phyloP scores from a whole-genome alignment of 2,113 vertebrate genomes.

The Eulacestoma nigropectus region DNA sequence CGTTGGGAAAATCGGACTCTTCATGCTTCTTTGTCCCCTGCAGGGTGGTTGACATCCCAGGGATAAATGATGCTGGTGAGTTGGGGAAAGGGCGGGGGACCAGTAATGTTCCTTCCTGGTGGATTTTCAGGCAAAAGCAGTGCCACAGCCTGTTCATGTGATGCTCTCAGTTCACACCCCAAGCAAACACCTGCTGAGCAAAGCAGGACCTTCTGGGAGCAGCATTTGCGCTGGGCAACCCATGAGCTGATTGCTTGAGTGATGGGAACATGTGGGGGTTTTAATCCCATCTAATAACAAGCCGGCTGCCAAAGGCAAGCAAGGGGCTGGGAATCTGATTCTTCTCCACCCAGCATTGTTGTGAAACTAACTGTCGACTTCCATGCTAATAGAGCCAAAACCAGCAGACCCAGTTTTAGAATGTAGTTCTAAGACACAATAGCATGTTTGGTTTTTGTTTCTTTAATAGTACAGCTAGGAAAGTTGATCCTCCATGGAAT shows the following conservation, averaged over 20 bases:
- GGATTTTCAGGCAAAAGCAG: neutral
- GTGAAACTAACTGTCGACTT: neutral
- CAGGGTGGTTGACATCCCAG: neutral
- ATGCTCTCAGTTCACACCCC: neutral
- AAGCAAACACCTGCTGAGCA: neutral
- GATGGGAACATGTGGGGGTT: neutral
- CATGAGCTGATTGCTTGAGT: rapidly evolving
- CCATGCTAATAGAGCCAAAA: neutral
- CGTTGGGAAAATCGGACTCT: neutral
- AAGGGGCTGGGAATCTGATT: neutral
- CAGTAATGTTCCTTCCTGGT: rapidly evolving
- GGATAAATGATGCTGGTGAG: neutral
- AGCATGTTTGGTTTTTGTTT: neutral
- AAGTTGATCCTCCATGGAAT: neutral
- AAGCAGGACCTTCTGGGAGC: neutral
- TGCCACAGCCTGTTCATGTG: neutral
- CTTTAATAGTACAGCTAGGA: neutral
- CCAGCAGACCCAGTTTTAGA: neutral
- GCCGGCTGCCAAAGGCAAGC: neutral
- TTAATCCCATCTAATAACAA: neutral
- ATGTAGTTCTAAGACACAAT: neutral
- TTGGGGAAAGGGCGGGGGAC: rapidly evolving
- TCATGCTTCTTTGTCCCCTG: neutral
- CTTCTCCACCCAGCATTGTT: neutral
- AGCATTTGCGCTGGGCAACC: neutral